Conservation (phyloP, 2,888 invertebrate species). For the Yponomeuta cagnagella region DNA sequence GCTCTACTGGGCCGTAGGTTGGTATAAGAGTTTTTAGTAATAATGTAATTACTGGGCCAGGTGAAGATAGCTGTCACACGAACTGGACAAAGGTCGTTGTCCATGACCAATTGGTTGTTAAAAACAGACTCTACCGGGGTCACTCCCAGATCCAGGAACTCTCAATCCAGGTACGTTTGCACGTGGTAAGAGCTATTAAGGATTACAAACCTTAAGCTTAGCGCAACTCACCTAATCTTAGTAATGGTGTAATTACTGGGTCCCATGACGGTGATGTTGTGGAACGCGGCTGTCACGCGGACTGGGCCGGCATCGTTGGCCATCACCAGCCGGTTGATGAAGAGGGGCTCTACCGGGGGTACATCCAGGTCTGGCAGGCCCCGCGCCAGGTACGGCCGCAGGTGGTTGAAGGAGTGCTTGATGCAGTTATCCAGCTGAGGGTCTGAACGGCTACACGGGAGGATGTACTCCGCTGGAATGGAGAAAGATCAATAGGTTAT, state of each 20-base stretch:
- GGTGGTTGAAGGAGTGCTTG: conserved; percentile 81
- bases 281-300: conserved; percentile 82
- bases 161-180: no score
- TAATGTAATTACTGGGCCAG: no score
- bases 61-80: no score
- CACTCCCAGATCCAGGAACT: no score
- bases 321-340: conserved; percentile 82
- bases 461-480: conserved; percentile 81
- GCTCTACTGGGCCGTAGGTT: no score
- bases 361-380: conserved; percentile 84
- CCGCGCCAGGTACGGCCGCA: conserved; percentile 80
- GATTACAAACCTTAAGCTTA: neutral
- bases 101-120: no score
- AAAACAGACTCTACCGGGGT: no score
- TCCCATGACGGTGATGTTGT: conserved; percentile 84
- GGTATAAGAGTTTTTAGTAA: no score
- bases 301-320: conserved; percentile 87
- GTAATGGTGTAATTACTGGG: conserved; percentile 84
- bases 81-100: no score
- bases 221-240: conserved; percentile 74
- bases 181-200: neutral
- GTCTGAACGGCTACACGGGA: conserved; percentile 81
- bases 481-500: conserved; percentile 18
- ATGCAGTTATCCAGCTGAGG: conserved; percentile 80
- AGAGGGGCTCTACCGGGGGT: conserved; percentile 84